phyloP scores from a whole-genome alignment of 1,140 invertebrate species.

The Cydia pomonella region DNA sequence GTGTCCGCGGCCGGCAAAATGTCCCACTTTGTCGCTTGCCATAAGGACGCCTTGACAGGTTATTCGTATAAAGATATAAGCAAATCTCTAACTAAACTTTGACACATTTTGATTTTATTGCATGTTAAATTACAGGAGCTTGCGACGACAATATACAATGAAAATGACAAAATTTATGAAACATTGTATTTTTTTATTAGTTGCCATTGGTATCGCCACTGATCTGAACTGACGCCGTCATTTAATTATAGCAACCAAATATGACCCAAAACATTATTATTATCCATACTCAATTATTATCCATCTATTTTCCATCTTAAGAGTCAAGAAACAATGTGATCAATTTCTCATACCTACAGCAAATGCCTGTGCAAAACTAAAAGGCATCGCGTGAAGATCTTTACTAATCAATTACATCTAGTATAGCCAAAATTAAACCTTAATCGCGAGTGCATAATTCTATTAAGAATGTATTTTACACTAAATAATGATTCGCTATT shows the following conservation, averaged over 20 bases:
- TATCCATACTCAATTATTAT: no score
- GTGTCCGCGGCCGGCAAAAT: no score
- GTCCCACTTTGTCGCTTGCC: no score
- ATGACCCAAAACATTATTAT: no score
- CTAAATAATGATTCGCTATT: constrained; percentile 3
- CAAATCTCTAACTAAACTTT: no score
- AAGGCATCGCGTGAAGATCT: constrained; percentile 10
- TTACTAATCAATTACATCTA: neutral
- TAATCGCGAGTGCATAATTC: neutral
- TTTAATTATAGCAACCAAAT: no score
- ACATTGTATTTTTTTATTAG: no score
- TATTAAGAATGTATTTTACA: neutral
- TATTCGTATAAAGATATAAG: no score
- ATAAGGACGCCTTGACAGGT: no score
- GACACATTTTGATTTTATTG: neutral
- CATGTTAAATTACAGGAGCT: neutral
- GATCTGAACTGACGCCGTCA: no score
- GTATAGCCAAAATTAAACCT: constrained; percentile 1
- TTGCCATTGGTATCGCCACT: no score
- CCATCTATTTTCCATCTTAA: neutral
- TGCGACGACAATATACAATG: neutral
- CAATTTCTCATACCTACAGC: neutral
- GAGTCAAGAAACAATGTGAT: neutral
- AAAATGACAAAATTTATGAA: no score
- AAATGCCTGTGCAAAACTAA: neutral